A percentile compares a stretch with the other conserved stretches of the same genome.
Evolutionary conservation across 2,113 vertebrate species (phyloP).

Genomic region (Dinomys branickii): DNA sequence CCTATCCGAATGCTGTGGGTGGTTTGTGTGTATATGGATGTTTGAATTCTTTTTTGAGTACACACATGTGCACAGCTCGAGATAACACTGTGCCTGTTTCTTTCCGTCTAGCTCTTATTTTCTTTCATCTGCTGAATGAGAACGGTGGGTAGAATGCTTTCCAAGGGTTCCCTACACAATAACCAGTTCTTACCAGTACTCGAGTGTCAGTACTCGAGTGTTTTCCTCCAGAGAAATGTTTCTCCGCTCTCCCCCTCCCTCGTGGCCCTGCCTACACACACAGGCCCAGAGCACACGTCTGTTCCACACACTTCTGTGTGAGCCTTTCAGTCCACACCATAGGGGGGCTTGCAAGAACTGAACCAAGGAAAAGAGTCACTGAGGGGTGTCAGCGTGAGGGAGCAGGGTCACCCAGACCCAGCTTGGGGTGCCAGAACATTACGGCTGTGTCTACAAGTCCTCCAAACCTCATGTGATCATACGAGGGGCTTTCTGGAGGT

Average conservation of each 20-base stretch:
- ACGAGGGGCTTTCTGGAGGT: background rate
- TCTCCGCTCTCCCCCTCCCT: background rate
- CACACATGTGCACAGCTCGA: background rate
- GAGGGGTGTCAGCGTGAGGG: background rate
- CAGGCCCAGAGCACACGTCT: background rate
- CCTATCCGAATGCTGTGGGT: background rate
- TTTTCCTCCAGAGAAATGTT: background rate
- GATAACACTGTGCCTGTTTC: too few species aligned
- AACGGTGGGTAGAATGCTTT: background rate
- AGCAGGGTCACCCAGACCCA: too few species aligned
- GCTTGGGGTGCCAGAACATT: background rate
- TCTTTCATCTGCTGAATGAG: background rate
- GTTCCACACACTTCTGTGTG: background rate
- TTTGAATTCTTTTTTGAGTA: background rate
- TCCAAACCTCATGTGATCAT: background rate
- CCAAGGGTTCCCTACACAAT: background rate
- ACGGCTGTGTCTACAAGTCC: background rate
- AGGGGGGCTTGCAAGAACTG: background rate
- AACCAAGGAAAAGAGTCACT: background rate
- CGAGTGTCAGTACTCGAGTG: too few species aligned
- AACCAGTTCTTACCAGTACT: background rate
- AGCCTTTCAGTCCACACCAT: background rate
- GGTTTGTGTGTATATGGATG: too few species aligned
- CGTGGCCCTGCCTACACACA: accelerated
- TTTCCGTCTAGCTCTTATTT: background rate